Conservation (phyloP, 1,140 invertebrate species). For the Dolichoris vasculosae region DNA sequence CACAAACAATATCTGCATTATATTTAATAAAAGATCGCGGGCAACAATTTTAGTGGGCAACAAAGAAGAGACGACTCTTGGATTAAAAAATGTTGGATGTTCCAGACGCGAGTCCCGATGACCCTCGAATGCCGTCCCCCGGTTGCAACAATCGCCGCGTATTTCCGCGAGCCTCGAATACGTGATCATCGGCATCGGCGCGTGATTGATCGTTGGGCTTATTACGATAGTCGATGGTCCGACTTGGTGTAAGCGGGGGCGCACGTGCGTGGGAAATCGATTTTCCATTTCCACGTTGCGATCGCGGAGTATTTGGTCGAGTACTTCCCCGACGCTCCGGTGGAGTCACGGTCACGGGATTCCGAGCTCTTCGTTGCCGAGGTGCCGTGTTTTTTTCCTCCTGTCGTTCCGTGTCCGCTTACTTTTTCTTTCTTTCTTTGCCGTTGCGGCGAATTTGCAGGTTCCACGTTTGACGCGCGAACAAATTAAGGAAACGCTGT, state of each 20-base stretch:
- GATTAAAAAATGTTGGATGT: too few species aligned
- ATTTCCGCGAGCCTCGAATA: neutral
- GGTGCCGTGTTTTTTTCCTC: neutral
- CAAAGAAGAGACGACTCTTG: neutral
- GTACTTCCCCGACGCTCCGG: too few species aligned
- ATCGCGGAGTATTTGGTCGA: too few species aligned
- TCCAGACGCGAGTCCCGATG: neutral
- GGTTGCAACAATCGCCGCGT: neutral
- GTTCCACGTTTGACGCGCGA: neutral
- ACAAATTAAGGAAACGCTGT: neutral
- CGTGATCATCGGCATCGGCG: neutral
- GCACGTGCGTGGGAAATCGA: conserved; percentile 30
- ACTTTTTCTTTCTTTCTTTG: too few species aligned
- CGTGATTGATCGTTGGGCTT: conserved; percentile 15
- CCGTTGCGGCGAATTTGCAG: too few species aligned
- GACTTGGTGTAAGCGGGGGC: too few species aligned
- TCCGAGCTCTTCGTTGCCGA: too few species aligned
- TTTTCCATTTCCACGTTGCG: neutral
- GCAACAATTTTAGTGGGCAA: neutral
- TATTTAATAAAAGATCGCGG: neutral
- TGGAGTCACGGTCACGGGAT: too few species aligned
- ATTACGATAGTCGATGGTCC: neutral
- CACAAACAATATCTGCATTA: neutral
- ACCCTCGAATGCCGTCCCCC: neutral
- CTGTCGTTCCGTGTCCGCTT: neutral